A percentile compares a stretch with the other conserved stretches of the same genome.
Conservation (phyloP, 1,140 invertebrate species). For the Drosophila paulistorum region DNA sequence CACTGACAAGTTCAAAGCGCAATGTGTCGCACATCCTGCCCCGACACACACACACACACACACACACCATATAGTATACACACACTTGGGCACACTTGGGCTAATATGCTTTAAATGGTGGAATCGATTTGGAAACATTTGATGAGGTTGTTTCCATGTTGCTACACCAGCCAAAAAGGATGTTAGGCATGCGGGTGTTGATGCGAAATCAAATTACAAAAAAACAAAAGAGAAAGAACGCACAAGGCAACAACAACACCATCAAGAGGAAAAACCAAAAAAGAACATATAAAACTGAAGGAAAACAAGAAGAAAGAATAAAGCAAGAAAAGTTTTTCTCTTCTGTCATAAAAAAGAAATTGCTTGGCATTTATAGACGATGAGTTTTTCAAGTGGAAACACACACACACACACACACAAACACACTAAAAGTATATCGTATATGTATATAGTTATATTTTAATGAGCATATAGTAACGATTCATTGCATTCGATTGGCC, state of each 20-base stretch:
- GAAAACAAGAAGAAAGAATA: not conserved
- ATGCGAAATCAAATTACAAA: constrained; percentile 20
- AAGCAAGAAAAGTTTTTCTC: constrained; percentile 4
- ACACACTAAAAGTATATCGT: not conserved
- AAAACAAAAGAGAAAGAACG: not conserved
- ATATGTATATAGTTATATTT: not conserved
- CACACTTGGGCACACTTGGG: constrained; percentile 36
- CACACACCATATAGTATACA: constrained; percentile 5
- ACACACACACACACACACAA: not conserved
- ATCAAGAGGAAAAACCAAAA: not conserved
- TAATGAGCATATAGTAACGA: not conserved
- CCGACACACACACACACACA: constrained; percentile 5
- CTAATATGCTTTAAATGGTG: constrained; percentile 61
- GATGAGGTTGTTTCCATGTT: constrained; percentile 49
- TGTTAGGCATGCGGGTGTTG: constrained; percentile 10
- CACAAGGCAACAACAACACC: not conserved
- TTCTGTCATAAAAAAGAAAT: constrained; percentile 13
- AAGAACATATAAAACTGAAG: not conserved
- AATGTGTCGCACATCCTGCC: constrained; percentile 52
- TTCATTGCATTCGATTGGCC: constrained; percentile 6
- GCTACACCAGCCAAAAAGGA: constrained; percentile 34
- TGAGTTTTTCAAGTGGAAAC: constrained; percentile 14
- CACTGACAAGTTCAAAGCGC: constrained; percentile 46
- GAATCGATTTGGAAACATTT: constrained; percentile 62
- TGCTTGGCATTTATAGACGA: constrained; percentile 13